Conservation (phyloP, 1,140 invertebrate genomes). For the Drosophila simulans region DNA sequence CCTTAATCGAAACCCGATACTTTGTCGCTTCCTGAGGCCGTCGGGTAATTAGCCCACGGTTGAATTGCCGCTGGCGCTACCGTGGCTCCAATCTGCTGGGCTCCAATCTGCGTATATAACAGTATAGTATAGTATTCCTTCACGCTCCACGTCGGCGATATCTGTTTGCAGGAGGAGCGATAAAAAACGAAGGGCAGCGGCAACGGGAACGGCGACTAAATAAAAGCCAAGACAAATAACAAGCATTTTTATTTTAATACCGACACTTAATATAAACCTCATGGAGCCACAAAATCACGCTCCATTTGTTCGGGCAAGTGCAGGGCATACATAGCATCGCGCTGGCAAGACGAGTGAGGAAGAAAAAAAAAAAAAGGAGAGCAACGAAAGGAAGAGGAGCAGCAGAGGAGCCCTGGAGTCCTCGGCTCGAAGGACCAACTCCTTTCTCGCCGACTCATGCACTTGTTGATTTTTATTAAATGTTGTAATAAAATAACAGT, state of each 20-base stretch:
- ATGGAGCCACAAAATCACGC: slow-evolving; percentile 82
- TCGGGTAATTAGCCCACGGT: slow-evolving; percentile 71
- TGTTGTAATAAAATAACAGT: slow-evolving; percentile 84
- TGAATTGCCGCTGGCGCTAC: slow-evolving; percentile 66
- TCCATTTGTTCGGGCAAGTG: slow-evolving; percentile 72
- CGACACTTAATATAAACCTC: slow-evolving; percentile 80
- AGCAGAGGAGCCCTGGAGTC: slow-evolving; percentile 4
- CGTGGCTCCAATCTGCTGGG: slow-evolving; percentile 8
- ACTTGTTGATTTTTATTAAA: slow-evolving; percentile 84
- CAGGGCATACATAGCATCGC: slow-evolving; percentile 19
- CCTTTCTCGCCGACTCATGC: slow-evolving; percentile 72
- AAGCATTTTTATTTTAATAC: slow-evolving; percentile 82
- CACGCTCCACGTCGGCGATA: slow-evolving; percentile 14
- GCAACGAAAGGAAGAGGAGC: not conserved
- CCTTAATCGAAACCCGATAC: slow-evolving; percentile 70
- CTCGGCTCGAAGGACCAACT: slow-evolving; percentile 31
- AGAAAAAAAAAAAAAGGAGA: not conserved
- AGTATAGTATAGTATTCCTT: slow-evolving; percentile 4
- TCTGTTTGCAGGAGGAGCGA: slow-evolving; percentile 40
- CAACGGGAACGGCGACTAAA: slow-evolving; percentile 52
- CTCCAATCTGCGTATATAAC: not conserved
- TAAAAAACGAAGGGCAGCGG: slow-evolving; percentile 44
- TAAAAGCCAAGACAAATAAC: slow-evolving; percentile 80
- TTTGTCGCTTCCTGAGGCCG: slow-evolving; percentile 70
- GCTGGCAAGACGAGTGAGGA: slow-evolving; percentile 8